phyloP scores from a whole-genome alignment of 2,113 vertebrate genomes.

The Cynopterus brachyotis region DNA sequence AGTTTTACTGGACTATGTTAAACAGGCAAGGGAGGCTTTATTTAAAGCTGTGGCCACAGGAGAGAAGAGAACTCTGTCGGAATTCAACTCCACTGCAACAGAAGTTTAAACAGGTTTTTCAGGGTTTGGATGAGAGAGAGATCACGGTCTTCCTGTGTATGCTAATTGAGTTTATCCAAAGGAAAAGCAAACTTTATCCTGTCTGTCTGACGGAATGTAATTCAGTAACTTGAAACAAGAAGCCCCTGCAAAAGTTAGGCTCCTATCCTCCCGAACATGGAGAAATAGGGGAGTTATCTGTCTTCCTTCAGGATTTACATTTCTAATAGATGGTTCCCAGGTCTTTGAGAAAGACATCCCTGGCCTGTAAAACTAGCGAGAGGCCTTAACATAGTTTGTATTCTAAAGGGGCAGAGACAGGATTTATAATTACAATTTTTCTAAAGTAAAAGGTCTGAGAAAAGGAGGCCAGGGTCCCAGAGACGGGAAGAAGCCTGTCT shows the following conservation, averaged over 20 bases:
- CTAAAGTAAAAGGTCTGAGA: background rate
- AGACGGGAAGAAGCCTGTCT: background rate
- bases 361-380: background rate
- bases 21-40: background rate
- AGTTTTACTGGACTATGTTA: background rate
- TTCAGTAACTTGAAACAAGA: background rate
- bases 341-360: background rate
- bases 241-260: background rate
- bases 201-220: background rate
- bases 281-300: accelerated
- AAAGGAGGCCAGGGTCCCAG: background rate
- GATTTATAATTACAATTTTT: background rate
- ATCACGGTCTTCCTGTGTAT: background rate
- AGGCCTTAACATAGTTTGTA: background rate
- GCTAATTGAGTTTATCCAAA: background rate
- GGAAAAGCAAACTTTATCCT: background rate
- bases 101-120: background rate
- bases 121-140: background rate
- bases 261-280: background rate
- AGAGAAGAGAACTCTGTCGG: background rate
- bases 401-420: background rate
- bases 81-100: background rate
- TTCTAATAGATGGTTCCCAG: background rate
- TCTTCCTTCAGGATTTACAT: background rate
- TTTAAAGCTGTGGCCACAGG: background rate